Evolutionary conservation across 1,140 invertebrate genomes (phyloP).

Genomic region (Listronotus bonariensis): DNA sequence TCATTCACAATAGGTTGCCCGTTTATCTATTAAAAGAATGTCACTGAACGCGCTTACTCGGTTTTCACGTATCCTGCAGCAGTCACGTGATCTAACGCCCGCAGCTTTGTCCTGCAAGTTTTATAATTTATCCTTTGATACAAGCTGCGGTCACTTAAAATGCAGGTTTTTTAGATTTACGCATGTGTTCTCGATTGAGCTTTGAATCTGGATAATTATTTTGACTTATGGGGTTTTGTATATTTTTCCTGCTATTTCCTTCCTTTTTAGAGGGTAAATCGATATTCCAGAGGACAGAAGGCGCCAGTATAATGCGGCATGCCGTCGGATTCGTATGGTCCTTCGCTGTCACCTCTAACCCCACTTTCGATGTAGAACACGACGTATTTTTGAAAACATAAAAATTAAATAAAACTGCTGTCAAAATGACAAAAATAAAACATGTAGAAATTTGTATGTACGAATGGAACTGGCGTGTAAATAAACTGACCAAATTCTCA

Average conservation of each 20-base stretch:
- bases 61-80: constrained; percentile 8
- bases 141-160: not conserved
- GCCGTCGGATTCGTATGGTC: constrained; percentile 18
- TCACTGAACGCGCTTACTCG: not conserved
- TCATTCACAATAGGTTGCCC: no score
- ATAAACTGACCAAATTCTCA: not conserved
- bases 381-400: not conserved
- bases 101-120: constrained; percentile 3
- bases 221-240: not conserved
- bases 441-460: not conserved
- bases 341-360: constrained; percentile 18
- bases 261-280: constrained; percentile 19
- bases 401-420: not conserved
- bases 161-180: constrained; percentile 1
- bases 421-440: not conserved
- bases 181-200: constrained; percentile 1
- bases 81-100: not conserved
- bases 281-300: constrained; percentile 28
- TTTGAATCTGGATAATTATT: constrained; percentile 5
- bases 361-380: constrained; percentile 20
- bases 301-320: constrained; percentile 32
- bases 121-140: not conserved
- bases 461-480: not conserved
- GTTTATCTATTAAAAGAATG: no score
- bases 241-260: constrained; percentile 7